Conservation (phyloP, 2,113 vertebrate species). For the Sciurus niger region DNA sequence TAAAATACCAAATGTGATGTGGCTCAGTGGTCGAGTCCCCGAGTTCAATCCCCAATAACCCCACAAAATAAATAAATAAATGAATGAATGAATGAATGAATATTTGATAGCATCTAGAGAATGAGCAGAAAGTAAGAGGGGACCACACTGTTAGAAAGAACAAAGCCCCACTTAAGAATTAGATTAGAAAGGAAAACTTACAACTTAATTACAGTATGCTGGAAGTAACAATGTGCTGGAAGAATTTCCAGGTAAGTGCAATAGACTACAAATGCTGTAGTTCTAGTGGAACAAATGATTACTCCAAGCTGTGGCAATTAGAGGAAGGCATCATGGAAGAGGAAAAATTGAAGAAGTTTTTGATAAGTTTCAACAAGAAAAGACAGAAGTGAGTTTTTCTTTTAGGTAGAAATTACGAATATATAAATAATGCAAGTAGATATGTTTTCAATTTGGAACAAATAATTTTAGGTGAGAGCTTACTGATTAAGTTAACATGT, state of each 20-base stretch:
- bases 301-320: background rate
- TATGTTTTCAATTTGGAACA: background rate
- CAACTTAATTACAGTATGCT: background rate
- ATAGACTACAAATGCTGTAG: background rate
- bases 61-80: too few species aligned
- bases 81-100: too few species aligned
- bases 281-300: background rate
- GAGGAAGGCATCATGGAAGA: background rate
- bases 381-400: background rate
- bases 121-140: background rate
- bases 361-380: background rate
- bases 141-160: background rate
- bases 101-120: background rate
- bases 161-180: background rate
- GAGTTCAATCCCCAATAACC: too few species aligned
- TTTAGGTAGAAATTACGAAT: constrained; percentile 13
- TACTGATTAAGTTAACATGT: constrained; percentile 1
- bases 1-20: too few species aligned
- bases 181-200: background rate
- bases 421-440: constrained; percentile 5
- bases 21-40: too few species aligned
- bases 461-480: background rate
- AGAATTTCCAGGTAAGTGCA: background rate
- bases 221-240: background rate
- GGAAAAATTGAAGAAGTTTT: background rate